Evolutionary conservation across 2,113 vertebrate species (phyloP).

Genomic region (Typhlomys cinereus): DNA sequence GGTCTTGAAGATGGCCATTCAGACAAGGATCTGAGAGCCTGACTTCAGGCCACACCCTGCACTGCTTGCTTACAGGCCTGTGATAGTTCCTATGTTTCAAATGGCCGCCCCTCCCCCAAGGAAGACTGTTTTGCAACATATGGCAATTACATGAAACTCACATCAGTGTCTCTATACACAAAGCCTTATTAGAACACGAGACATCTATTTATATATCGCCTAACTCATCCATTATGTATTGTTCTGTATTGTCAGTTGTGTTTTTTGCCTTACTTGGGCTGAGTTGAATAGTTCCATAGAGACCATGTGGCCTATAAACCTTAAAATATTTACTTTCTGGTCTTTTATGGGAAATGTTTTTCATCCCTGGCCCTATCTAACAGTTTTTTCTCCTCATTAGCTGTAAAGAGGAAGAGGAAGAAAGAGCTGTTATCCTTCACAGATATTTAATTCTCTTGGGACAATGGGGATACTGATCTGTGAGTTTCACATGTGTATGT

Average conservation of each 20-base stretch:
- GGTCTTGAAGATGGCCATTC: neutral
- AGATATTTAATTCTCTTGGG: neutral
- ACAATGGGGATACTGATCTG: neutral
- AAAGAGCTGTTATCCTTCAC: neutral
- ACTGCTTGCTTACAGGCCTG: neutral
- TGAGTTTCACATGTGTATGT: neutral
- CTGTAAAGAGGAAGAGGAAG: neutral
- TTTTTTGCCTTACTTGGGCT: neutral
- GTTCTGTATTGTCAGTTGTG: rapidly evolving
- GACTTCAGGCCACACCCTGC: neutral
- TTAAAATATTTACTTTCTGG: neutral
- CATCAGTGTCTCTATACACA: neutral
- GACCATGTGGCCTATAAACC: neutral
- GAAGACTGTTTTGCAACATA: neutral
- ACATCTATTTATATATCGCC: neutral
- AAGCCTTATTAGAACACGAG: neutral
- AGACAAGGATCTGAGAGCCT: neutral
- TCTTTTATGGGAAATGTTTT: neutral
- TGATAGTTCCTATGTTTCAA: neutral
- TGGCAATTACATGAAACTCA: neutral
- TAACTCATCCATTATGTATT: neutral
- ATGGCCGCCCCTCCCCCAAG: neutral
- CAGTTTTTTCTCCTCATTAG: neutral
- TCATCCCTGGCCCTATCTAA: neutral
- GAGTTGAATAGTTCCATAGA: neutral